Conservation (phyloP, 2,888 invertebrate genomes). For the Acanthosepion pharaonis region DNA sequence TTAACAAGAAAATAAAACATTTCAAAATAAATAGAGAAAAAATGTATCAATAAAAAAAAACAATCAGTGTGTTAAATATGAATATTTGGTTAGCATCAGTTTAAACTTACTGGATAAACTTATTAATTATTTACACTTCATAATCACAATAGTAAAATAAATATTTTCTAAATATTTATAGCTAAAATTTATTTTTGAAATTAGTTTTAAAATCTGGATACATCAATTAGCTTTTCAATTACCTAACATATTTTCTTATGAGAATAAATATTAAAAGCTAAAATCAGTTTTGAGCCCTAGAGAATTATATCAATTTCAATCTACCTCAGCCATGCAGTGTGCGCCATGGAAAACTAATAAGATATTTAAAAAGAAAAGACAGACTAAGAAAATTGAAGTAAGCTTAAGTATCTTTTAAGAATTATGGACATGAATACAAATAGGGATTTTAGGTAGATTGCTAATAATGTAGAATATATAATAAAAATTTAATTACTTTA, state of each 20-base stretch:
- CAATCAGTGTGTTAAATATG: not conserved
- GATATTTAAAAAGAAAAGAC: not conserved
- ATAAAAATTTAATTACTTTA: not conserved
- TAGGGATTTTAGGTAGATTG: not conserved
- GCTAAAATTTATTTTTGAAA: not conserved
- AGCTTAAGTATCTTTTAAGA: not conserved
- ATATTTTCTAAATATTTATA: not conserved
- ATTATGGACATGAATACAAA: not conserved
- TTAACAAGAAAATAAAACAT: not conserved
- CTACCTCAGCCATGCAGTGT: too few relatives aligned
- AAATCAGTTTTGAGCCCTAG: not conserved
- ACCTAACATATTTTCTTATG: not conserved
- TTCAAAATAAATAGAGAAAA: not conserved
- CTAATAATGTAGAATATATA: not conserved
- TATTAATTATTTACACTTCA: not conserved
- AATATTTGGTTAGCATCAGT: not conserved
- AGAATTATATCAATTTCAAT: not conserved
- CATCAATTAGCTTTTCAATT: not conserved
- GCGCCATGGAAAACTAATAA: not conserved
- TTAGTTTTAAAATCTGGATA: not conserved
- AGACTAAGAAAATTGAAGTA: too few relatives aligned
- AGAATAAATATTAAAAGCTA: not conserved
- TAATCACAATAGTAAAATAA: not conserved
- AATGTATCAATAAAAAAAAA: not conserved
- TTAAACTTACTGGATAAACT: not conserved